Percentiles rank a stretch among this genome's conserved stretches.
Evolutionary conservation across 2,888 invertebrate genomes (phyloP).

Genomic region (Drosophila tripunctata): DNA sequence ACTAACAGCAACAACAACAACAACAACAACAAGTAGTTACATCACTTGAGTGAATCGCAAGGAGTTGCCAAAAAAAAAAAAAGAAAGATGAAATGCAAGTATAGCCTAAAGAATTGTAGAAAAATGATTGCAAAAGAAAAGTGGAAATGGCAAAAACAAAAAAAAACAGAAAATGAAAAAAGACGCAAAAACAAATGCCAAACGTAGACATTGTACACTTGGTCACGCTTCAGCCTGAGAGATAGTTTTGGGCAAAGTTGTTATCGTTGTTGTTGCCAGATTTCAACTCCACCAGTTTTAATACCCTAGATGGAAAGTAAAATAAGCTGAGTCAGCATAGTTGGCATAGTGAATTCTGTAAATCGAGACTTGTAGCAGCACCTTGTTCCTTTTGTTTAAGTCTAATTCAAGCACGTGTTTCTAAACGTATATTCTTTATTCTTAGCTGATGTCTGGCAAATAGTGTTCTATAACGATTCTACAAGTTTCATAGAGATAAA

Average conservation of each 20-base stretch:
- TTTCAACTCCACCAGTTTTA: constrained; percentile 22
- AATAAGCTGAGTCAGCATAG: too few relatives aligned
- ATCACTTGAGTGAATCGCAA: constrained; percentile 39
- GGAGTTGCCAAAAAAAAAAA: constrained; percentile 31
- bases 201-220: constrained; percentile 33
- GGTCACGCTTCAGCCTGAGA: constrained; percentile 44
- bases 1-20: not conserved
- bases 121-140: constrained; percentile 10
- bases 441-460: too few relatives aligned
- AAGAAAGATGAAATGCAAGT: not conserved
- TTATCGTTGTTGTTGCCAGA: constrained; percentile 3
- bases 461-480: too few relatives aligned
- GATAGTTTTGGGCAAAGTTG: constrained; percentile 41
- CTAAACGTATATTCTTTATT: too few relatives aligned
- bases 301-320: too few relatives aligned
- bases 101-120: constrained; percentile 2
- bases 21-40: constrained; percentile 28
- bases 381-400: too few relatives aligned
- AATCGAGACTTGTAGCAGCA: too few relatives aligned
- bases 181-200: constrained; percentile 1
- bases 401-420: too few relatives aligned
- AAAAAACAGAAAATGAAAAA: not conserved
- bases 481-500: too few relatives aligned
- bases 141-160: not conserved
- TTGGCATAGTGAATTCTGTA: too few relatives aligned